Conservation (phyloP, 2,113 vertebrate species). For the Salvelinus alpinus region DNA sequence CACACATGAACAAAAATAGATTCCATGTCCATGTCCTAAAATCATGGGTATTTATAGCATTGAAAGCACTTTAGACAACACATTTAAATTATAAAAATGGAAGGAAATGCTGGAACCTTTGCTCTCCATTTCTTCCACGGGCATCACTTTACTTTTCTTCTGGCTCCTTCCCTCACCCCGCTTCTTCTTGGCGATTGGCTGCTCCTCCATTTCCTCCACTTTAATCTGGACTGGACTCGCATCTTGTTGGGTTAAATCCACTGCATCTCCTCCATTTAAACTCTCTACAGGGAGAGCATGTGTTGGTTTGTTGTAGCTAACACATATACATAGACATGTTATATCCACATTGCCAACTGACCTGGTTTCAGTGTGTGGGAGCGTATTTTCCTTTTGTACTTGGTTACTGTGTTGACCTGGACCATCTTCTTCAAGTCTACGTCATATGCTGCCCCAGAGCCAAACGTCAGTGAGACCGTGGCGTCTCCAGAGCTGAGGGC, state of each 20-base stretch:
- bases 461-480: conserved; percentile 47
- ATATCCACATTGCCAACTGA: conserved; percentile 8
- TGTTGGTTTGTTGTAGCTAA: not conserved
- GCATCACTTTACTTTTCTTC: conserved; percentile 31
- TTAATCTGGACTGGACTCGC: conserved; percentile 31
- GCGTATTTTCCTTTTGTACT: conserved; percentile 74
- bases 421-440: conserved; percentile 77
- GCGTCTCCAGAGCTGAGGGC: conserved; percentile 48
- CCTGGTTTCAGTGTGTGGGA: conserved; percentile 63
- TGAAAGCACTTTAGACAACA: not conserved
- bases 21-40: not conserved
- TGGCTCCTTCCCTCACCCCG: conserved; percentile 52
- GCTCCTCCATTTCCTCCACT: conserved; percentile 58
- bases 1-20: not conserved
- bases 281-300: conserved; percentile 40
- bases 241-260: not conserved
- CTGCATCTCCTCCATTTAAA: conserved; percentile 19
- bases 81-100: not conserved
- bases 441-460: conserved; percentile 53
- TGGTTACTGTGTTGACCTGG: conserved; percentile 73
- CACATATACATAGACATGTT: conserved; percentile 4
- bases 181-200: conserved; percentile 63
- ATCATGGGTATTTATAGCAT: not conserved
- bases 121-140: conserved; percentile 49
- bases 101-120: conserved; percentile 48